phyloP scores from a whole-genome alignment of 2,888 invertebrate species.

The Polylopha cassiicola region DNA sequence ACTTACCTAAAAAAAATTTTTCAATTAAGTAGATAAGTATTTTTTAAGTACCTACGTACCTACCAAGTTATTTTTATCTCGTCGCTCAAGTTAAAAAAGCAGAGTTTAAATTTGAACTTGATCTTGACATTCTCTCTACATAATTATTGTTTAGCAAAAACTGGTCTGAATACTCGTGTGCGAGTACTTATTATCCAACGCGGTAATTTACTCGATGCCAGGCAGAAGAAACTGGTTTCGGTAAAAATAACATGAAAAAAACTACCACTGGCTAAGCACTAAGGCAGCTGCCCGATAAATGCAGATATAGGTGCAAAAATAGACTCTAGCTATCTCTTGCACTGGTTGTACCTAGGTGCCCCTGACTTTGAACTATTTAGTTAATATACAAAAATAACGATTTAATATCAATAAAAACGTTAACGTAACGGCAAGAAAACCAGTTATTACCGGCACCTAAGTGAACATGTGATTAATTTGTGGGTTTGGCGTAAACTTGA shows the following conservation, averaged over 20 bases:
- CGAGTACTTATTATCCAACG: background rate
- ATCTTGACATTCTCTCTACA: constrained; percentile 1
- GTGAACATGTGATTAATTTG: constrained; percentile 8
- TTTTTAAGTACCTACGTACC: too few species aligned
- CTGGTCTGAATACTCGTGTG: constrained; percentile 10
- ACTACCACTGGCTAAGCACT: background rate
- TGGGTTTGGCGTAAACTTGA: constrained; percentile 12
- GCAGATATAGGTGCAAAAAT: constrained; percentile 11
- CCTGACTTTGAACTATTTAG: background rate
- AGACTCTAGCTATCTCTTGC: constrained; percentile 2
- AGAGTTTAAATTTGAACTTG: too few species aligned
- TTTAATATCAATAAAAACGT: too few species aligned
- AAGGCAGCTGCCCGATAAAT: constrained; percentile 11
- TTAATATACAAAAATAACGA: too few species aligned
- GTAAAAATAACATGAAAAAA: constrained; percentile 13
- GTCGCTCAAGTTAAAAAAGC: too few species aligned
- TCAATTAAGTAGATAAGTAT: too few species aligned
- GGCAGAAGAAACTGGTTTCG: constrained; percentile 10
- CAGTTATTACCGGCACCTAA: too few species aligned
- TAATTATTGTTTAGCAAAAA: constrained; percentile 7
- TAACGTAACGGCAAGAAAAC: too few species aligned
- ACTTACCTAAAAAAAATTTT: too few species aligned
- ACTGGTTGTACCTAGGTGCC: constrained; percentile 1
- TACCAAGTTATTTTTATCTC: too few species aligned
- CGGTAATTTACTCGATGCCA: constrained; percentile 6